phyloP scores from a whole-genome alignment of 2,888 invertebrate species.

The Agonopterix subpropinquella region DNA sequence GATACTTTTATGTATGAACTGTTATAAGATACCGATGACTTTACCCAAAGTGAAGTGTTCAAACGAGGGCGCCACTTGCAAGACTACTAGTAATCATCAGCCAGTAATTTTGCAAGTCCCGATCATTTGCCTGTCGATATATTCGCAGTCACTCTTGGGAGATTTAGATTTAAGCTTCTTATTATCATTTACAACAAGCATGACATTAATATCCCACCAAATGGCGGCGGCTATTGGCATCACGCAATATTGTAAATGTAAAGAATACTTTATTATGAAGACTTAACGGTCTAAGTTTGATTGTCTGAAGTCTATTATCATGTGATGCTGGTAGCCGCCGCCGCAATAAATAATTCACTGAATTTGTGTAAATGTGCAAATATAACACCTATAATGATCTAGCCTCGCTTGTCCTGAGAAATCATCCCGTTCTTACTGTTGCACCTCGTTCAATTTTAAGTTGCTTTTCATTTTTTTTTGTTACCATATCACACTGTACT shows the following conservation, averaged over 20 bases:
- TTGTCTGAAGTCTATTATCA: background rate
- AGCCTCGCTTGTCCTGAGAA: slow-evolving; percentile 74
- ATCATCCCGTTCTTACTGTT: slow-evolving; percentile 72
- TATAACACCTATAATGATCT: slow-evolving; percentile 68
- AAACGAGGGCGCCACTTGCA: slow-evolving; percentile 59
- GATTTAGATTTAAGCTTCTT: slow-evolving; percentile 69
- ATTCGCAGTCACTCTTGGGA: slow-evolving; percentile 67
- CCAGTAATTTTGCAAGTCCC: slow-evolving; percentile 68
- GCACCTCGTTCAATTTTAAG: slow-evolving; percentile 75
- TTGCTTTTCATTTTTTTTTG: slow-evolving; percentile 68
- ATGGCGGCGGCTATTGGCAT: slow-evolving; percentile 39
- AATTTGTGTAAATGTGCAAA: slow-evolving; percentile 69
- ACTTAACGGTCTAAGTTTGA: too few relatives aligned
- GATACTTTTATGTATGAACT: too few relatives aligned
- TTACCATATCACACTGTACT: slow-evolving; percentile 67
- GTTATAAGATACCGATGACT: background rate
- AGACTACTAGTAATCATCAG: slow-evolving; percentile 49
- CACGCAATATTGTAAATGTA: background rate
- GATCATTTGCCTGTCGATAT: slow-evolving; percentile 65
- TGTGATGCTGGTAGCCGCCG: slow-evolving; percentile 25
- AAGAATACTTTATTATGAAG: background rate
- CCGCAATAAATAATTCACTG: slow-evolving; percentile 47
- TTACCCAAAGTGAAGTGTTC: slow-evolving; percentile 43
- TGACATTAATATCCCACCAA: slow-evolving; percentile 66
- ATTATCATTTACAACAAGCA: slow-evolving; percentile 51